Conservation (phyloP, 1,140 invertebrate species). For the Aleiodes sp. region DNA sequence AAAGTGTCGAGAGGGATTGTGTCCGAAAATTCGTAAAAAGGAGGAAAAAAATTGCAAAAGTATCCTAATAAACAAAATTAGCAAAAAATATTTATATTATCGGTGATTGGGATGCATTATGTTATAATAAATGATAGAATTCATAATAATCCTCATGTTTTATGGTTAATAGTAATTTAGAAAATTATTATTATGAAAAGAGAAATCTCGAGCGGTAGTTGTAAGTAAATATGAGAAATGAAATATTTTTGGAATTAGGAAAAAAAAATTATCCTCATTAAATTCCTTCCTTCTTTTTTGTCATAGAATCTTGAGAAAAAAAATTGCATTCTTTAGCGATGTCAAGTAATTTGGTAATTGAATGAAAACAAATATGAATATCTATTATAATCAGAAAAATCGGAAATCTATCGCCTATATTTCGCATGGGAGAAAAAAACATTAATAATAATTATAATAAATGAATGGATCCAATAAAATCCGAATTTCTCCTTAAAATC, state of each 20-base stretch:
- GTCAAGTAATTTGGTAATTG: too few relatives aligned
- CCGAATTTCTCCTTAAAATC: background rate
- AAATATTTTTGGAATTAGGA: slow-evolving; percentile 63
- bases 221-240: slow-evolving; percentile 49
- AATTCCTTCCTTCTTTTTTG: slow-evolving; percentile 48
- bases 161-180: slow-evolving; percentile 39
- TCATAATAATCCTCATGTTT: slow-evolving; percentile 46
- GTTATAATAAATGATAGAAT: slow-evolving; percentile 23
- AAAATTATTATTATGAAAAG: slow-evolving; percentile 40
- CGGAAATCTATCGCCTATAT: slow-evolving; percentile 18
- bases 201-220: slow-evolving; percentile 47
- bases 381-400: background rate
- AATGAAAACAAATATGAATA: too few relatives aligned
- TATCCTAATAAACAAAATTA: slow-evolving; percentile 3
- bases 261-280: slow-evolving; percentile 46
- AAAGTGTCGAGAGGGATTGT: background rate
- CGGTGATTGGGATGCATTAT: slow-evolving; percentile 10
- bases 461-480: background rate
- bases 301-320: too few relatives aligned
- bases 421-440: slow-evolving; percentile 6
- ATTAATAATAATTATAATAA: too few relatives aligned
- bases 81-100: slow-evolving; percentile 14
- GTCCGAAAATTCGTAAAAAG: background rate
- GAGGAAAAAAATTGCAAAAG: background rate
- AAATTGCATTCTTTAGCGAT: too few relatives aligned